phyloP scores from a whole-genome alignment of 2,888 invertebrate species.

The Disparrhopalites patrizii region DNA sequence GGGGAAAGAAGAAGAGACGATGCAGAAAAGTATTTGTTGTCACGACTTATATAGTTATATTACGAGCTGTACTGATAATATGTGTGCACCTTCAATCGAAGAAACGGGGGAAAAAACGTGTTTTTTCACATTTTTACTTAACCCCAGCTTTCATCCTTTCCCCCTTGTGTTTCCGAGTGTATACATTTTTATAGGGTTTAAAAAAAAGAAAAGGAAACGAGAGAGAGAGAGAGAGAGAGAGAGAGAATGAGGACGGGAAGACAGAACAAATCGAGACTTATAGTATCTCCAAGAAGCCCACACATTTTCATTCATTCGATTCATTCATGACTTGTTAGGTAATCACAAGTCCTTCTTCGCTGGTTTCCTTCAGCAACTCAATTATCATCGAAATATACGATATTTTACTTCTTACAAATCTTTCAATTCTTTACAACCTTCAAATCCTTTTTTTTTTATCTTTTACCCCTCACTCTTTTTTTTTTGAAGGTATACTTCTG shows the following conservation, averaged over 20 bases:
- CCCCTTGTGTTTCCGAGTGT: neutral
- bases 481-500: too few species aligned
- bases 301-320: constrained; percentile 9
- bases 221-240: too few species aligned
- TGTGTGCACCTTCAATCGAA: neutral
- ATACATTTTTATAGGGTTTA: neutral
- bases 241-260: too few species aligned
- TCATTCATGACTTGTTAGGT: constrained; percentile 6
- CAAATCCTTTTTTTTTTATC: too few species aligned
- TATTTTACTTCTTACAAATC: neutral
- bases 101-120: neutral
- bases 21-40: neutral
- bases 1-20: neutral
- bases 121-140: neutral
- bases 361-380: constrained; percentile 7
- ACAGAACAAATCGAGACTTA: too few species aligned
- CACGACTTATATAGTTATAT: neutral
- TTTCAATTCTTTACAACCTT: neutral
- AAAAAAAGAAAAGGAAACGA: neutral
- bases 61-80: neutral
- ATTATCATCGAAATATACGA: neutral
- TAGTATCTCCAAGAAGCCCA: constrained; percentile 1
- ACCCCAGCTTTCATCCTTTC: too few species aligned
- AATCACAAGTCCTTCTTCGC: constrained; percentile 1
- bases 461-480: too few species aligned